A percentile compares a stretch with the other conserved stretches of the same genome.
Evolutionary conservation across 2,888 invertebrate species (phyloP).

Genomic region (Synanthedon tipuliformis): DNA sequence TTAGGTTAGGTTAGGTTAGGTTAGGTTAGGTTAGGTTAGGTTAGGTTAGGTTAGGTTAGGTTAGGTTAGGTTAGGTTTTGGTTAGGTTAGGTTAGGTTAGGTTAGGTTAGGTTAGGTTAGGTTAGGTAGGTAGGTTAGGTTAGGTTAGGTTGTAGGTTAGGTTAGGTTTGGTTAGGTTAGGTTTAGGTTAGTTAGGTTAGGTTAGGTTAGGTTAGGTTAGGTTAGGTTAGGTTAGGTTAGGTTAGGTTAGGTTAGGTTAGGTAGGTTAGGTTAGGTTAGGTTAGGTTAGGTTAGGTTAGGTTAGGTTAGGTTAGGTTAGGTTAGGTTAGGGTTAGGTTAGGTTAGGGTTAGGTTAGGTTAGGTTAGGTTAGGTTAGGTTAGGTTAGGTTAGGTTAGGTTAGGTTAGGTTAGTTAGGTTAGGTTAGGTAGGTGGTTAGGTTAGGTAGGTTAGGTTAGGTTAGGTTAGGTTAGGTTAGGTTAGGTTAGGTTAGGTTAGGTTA

Average conservation of each 20-base stretch:
- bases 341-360: background rate
- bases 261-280: slow-evolving; percentile 6
- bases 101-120: slow-evolving; percentile 1
- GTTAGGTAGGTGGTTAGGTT: too few relatives aligned
- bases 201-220: background rate
- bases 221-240: slow-evolving; percentile 1
- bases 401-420: too few relatives aligned
- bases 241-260: slow-evolving; percentile 7
- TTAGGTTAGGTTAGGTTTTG: slow-evolving; percentile 1
- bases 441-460: too few relatives aligned
- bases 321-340: background rate
- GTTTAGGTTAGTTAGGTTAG: background rate
- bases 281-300: slow-evolving; percentile 6
- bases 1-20: background rate
- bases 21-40: slow-evolving; percentile 1
- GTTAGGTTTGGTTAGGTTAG: slow-evolving; percentile 1
- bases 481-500: too few relatives aligned
- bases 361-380: slow-evolving; percentile 1
- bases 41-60: slow-evolving; percentile 1
- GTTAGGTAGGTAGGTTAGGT: background rate
- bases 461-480: too few relatives aligned
- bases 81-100: slow-evolving; percentile 1
- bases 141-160: background rate
- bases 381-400: too few relatives aligned
- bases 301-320: background rate